phyloP scores from a whole-genome alignment of 2,888 invertebrate genomes.

The Brachypalpus laphriformis region DNA sequence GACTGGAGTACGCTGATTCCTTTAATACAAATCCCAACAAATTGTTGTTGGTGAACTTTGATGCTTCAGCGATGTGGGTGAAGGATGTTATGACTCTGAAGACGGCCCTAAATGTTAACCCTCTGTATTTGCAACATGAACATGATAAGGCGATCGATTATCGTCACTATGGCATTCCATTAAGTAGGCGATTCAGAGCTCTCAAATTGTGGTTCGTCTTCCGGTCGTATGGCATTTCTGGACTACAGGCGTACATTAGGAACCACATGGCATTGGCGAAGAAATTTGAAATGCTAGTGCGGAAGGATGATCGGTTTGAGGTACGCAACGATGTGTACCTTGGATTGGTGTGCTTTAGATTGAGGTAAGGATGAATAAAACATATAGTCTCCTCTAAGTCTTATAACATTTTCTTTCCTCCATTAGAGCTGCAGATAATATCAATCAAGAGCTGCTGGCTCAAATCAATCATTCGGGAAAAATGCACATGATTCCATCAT shows the following conservation, averaged over 20 bases:
- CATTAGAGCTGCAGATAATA: conserved; percentile 86
- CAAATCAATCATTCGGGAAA: conserved; percentile 92
- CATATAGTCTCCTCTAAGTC: neutral
- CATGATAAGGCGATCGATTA: conserved; percentile 89
- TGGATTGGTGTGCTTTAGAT: conserved; percentile 91
- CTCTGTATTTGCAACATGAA: conserved; percentile 92
- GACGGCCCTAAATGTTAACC: conserved; percentile 93
- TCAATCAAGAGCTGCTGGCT: conserved; percentile 90
- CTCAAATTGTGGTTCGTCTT: conserved; percentile 95
- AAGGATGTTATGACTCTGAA: conserved; percentile 90
- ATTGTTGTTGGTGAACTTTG: conserved; percentile 93
- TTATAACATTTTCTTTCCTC: neutral
- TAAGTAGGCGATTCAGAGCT: conserved; percentile 92
- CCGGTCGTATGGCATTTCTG: conserved; percentile 91
- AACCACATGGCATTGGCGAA: conserved; percentile 91
- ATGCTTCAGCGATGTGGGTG: conserved; percentile 94
- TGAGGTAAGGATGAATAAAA: conserved; percentile 80
- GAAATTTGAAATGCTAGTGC: conserved; percentile 88
- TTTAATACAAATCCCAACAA: conserved; percentile 96
- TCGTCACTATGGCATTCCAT: conserved; percentile 93
- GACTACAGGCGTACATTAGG: conserved; percentile 92
- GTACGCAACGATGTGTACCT: conserved; percentile 89
- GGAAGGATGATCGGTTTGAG: conserved; percentile 88
- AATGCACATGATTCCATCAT: conserved; percentile 93
- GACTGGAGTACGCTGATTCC: conserved; percentile 90